Conservation (phyloP, 1,140 invertebrate genomes). For the Tribolium castaneum region DNA sequence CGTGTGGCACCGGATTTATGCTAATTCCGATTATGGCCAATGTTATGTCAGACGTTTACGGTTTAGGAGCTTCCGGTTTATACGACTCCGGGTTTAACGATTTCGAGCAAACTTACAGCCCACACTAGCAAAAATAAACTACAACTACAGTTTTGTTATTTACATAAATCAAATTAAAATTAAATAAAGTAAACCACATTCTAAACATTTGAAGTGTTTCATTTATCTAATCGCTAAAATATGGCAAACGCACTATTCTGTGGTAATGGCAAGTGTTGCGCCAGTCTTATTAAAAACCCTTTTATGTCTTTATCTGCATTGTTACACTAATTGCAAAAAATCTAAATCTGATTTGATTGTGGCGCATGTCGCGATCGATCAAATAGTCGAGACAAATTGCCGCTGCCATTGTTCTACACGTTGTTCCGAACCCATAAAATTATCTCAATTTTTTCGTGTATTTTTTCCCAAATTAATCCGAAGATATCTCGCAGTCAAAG, state of each 20-base stretch:
- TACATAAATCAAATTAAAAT: no score
- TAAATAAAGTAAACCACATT: no score
- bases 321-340: background rate
- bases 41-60: conserved; percentile 4
- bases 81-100: background rate
- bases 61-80: background rate
- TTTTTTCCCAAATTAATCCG: background rate
- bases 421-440: background rate
- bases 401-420: background rate
- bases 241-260: no score
- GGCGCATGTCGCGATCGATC: background rate
- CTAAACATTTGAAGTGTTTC: no score
- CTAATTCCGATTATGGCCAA: background rate
- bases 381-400: background rate
- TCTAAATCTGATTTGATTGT: background rate
- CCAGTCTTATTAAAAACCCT: background rate
- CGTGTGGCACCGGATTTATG: background rate
- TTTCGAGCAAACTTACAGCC: no score
- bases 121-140: no score
- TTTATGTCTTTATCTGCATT: background rate
- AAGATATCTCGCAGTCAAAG: background rate
- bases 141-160: no score
- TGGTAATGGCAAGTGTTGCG: background rate
- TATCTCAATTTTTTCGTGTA: background rate
- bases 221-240: no score